Evolutionary conservation across 2,797 vertebrate species (phyloP).

Genomic region (Apogon talboti): DNA sequence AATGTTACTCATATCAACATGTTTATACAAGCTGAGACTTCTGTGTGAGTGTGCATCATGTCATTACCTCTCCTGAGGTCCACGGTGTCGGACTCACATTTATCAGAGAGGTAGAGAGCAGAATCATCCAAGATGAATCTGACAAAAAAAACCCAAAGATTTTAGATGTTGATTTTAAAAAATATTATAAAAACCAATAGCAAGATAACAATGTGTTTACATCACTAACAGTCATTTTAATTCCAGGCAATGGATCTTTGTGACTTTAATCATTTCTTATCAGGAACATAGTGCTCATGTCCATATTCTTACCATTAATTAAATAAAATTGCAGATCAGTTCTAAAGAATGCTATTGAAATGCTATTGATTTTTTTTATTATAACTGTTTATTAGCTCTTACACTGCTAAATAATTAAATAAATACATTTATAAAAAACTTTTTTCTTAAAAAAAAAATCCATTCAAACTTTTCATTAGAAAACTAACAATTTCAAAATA

Average conservation of each 20-base stretch:
- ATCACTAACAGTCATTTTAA: not conserved
- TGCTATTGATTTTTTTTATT: no score
- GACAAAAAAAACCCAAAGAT: slow-evolving; percentile 11
- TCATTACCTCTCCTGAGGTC: slow-evolving; percentile 89
- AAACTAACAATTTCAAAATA: no score
- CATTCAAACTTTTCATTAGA: not conserved
- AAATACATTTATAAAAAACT: no score
- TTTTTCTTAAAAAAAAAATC: no score
- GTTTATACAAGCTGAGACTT: not conserved
- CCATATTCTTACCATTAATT: no score
- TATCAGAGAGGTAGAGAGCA: slow-evolving; percentile 93
- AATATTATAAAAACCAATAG: not conserved
- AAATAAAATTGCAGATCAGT: no score
- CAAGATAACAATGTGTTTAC: not conserved
- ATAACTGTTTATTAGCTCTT: no score
- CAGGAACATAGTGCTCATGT: no score
- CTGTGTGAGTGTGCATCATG: not conserved
- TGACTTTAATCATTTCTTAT: no score
- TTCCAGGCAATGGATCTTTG: no score
- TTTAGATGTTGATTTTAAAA: not conserved
- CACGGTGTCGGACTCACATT: slow-evolving; percentile 88
- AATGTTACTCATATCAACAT: not conserved
- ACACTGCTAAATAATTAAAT: no score
- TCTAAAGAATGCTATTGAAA: no score
- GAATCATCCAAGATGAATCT: slow-evolving; percentile 96